phyloP scores from a whole-genome alignment of 2,113 vertebrate genomes.

The Acanthochromis polyacanthus region DNA sequence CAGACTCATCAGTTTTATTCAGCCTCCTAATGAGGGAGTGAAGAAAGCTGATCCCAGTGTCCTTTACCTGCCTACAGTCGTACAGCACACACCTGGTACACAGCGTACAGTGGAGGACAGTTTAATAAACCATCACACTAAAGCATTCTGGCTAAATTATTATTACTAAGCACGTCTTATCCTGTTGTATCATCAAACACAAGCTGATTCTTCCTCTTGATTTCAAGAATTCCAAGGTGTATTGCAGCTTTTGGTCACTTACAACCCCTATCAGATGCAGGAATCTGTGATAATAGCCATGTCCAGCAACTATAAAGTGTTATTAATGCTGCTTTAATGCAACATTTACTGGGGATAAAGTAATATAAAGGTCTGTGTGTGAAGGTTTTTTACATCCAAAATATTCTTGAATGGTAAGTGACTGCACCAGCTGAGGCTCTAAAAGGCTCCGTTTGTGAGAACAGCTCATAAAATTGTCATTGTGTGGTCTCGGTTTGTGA shows the following conservation, averaged over 20 bases:
- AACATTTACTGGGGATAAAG: neutral
- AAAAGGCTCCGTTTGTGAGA: neutral
- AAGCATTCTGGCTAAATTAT: too few relatives aligned
- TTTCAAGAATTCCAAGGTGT: too few relatives aligned
- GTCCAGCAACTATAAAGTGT: neutral
- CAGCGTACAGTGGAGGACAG: neutral
- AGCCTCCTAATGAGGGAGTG: slow-evolving; percentile 14
- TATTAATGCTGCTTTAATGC: neutral
- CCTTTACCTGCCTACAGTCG: slow-evolving; percentile 3
- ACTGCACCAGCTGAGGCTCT: neutral
- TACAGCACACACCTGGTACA: neutral
- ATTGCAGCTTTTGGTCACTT: too few relatives aligned
- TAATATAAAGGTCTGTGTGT: neutral
- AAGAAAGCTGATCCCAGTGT: slow-evolving; percentile 32
- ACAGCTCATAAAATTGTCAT: neutral
- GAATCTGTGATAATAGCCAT: neutral
- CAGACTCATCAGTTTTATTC: neutral
- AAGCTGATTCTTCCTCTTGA: too few relatives aligned
- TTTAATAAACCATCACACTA: neutral
- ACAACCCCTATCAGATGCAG: neutral
- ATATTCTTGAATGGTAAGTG: neutral
- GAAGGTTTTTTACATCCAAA: neutral
- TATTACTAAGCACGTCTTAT: too few relatives aligned
- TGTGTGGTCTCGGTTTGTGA: neutral
- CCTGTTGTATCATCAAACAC: too few relatives aligned